Evolutionary conservation across 2,888 invertebrate species (phyloP).

Genomic region (Coenonympha arcania): DNA sequence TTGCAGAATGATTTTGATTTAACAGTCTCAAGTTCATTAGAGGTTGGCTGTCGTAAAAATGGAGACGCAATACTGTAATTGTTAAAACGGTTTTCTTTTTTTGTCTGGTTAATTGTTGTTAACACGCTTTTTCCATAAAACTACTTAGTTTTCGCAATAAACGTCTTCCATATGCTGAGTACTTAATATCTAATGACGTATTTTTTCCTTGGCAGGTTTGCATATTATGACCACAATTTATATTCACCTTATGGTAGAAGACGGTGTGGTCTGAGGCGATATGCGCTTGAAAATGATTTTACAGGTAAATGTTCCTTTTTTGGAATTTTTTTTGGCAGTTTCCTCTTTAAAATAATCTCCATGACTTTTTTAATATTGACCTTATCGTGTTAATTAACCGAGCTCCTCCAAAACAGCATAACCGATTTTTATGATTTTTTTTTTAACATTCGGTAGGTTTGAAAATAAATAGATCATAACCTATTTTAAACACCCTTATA

Average conservation of each 20-base stretch:
- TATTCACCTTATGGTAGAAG: background rate
- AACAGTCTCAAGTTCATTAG: slow-evolving; percentile 1
- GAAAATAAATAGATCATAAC: no score
- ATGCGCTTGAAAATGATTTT: background rate
- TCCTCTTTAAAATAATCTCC: no score
- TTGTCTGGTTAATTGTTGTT: slow-evolving; percentile 9
- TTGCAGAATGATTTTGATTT: slow-evolving; percentile 1
- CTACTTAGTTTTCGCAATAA: slow-evolving; percentile 22
- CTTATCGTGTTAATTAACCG: no score
- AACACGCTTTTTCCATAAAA: slow-evolving; percentile 26
- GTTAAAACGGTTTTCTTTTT: no score
- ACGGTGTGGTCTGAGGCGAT: background rate
- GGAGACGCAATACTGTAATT: slow-evolving; percentile 18
- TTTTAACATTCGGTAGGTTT: no score
- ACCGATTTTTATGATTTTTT: no score
- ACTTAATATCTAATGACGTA: background rate
- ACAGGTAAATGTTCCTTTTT: background rate
- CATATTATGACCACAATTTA: background rate
- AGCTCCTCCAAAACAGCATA: no score
- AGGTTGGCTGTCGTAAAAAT: slow-evolving; percentile 16
- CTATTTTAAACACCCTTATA: no score
- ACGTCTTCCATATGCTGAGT: slow-evolving; percentile 12
- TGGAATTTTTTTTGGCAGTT: no score
- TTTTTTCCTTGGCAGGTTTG: background rate
- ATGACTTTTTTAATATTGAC: no score